A percentile compares a stretch with the other conserved stretches of the same genome.
These are phyloP conservation scores for Suricata suricatta DNA, from an alignment of 2,113 vertebrate species.

Conservation along the genomic window DNA sequence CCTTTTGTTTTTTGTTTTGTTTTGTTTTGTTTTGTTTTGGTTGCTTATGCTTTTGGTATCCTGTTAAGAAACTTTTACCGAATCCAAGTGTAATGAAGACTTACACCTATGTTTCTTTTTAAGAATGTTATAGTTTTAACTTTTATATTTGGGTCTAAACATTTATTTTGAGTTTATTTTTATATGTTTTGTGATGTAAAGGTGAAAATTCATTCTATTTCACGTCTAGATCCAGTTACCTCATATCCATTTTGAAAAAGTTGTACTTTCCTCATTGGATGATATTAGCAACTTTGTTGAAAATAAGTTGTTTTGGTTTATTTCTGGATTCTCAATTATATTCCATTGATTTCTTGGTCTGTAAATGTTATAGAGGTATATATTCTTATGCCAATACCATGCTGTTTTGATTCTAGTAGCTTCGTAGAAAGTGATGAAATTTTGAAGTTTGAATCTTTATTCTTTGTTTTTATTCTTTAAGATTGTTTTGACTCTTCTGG, in stretches of 20 bases:
- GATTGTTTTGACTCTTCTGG: neutral
- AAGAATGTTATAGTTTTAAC: neutral
- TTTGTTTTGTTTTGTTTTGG: no score
- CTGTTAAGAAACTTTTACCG: neutral
- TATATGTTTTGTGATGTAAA: neutral
- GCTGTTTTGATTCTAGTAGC: neutral
- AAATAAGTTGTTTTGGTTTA: neutral
- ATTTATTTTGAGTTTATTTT: conserved; percentile 12
- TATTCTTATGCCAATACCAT: neutral
- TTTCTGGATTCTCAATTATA: neutral
- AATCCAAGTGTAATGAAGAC: neutral
- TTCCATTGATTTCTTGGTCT: neutral
- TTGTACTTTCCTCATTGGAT: neutral
- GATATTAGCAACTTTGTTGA: neutral
- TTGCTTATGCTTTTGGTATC: neutral
- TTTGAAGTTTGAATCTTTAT: neutral
- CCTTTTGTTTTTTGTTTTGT: neutral
- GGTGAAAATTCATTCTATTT: neutral
- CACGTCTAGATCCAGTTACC: neutral
- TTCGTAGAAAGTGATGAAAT: neutral
- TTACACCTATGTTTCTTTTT: neutral
- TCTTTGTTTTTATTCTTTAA: neutral
- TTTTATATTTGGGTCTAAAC: neutral
- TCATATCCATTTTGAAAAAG: neutral
- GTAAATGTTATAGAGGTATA: no score